phyloP scores from a whole-genome alignment of 2,888 invertebrate genomes.

The Heteromyza rotundicornis region DNA sequence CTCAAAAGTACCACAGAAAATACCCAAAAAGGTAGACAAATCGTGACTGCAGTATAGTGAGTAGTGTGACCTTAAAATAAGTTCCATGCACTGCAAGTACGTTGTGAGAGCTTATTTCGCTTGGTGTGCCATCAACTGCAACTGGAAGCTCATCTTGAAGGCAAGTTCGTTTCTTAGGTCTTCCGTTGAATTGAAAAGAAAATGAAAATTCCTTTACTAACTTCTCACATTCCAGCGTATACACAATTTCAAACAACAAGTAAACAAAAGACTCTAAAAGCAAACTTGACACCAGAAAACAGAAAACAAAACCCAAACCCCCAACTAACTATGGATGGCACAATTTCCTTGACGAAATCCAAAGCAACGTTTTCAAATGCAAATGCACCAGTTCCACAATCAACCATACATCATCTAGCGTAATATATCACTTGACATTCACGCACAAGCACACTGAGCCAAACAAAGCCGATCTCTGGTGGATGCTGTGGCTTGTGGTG shows the following conservation, averaged over 20 bases:
- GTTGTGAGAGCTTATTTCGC: no score
- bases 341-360: background rate
- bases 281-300: slow-evolving; percentile 43
- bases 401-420: background rate
- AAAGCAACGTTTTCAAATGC: slow-evolving; percentile 28
- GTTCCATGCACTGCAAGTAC: no score
- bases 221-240: no score
- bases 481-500: background rate
- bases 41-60: no score
- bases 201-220: no score
- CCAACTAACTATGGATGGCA: background rate
- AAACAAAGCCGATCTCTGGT: background rate
- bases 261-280: slow-evolving; percentile 38
- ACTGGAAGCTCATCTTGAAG: background rate
- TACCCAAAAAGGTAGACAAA: no score
- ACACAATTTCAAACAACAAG: background rate
- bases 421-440: slow-evolving; percentile 14
- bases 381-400: slow-evolving; percentile 35
- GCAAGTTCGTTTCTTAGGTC: slow-evolving; percentile 12
- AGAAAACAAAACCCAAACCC: no score
- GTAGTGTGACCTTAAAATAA: no score
- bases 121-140: no score
- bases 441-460: background rate
- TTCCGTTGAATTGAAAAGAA: slow-evolving; percentile 6
- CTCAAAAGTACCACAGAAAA: no score